Base-by-base conservation (phyloP, 2,113 vertebrate species). In the Baryphthengus martii region DNA sequence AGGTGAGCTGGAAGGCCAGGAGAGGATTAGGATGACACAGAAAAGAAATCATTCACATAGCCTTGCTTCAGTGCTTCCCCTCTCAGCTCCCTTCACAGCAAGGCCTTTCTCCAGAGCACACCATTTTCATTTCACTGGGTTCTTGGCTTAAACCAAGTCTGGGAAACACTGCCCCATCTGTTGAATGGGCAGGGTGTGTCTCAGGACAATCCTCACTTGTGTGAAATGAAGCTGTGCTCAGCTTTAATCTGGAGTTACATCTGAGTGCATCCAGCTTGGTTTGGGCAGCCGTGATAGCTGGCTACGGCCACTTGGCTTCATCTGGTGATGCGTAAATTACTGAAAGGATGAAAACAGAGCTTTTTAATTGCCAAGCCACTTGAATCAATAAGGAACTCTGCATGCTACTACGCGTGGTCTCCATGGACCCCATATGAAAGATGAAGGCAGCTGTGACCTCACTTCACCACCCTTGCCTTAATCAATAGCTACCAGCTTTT, bases 401-500 rank as follows among this genome's bases (percentile, higher is more conserved):
- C 83, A 45, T 50, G 73, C 49, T 87, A 33, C 90, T 92, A 56
- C 7, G 25, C 72, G 79, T 85, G 90, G 95, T 97, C 96, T 96
- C 96, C 90, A 89, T 79, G 96, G 96, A 92, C 93, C 45, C 80
- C 70, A n/a, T 70, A 78, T 87, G 88, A 93, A 93, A 68, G 92
- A 89, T 87, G 76, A 92, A 92, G 80, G 90, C 96, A 97, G 96
- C 95, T 96, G 96, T 89, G 96, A 94, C 95, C 80, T 78, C 12
- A 1, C 79, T 89, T 93, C 89, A 90, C 85, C 88, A 87, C 73
- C 66, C 80, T 67, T 70, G 70, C 95, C 62, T 93, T 93, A 87
- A 96, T 97, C 96, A 96, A 97, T 97, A 96, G 76, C 70, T 75
- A 92, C 86, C 83, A 93, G 90, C 76, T 92, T 96, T 89, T 87